phyloP scores from a whole-genome alignment of 2,888 invertebrate genomes.

The Sminthurides aquaticus region DNA sequence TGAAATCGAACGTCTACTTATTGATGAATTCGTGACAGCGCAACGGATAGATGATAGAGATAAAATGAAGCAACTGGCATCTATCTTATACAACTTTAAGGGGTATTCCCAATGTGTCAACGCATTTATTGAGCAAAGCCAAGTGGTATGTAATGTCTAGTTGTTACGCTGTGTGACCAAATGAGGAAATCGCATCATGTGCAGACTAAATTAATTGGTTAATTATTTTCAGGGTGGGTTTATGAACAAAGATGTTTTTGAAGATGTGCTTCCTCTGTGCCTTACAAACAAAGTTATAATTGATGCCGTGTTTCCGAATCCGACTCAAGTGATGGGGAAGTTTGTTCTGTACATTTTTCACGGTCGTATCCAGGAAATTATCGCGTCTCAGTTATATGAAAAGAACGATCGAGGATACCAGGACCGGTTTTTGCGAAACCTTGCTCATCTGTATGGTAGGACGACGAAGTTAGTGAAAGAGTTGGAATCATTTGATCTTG shows the following conservation, averaged over 20 bases:
- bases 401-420: conserved; percentile 56
- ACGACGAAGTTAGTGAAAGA: conserved; percentile 68
- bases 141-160: conserved; percentile 78
- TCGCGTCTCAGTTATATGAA: conserved; percentile 71
- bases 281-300: conserved; percentile 75
- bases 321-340: conserved; percentile 95
- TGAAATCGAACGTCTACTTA: conserved; percentile 77
- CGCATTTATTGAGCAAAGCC: conserved; percentile 93
- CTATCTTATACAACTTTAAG: conserved; percentile 88
- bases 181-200: no score
- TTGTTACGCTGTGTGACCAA: no score
- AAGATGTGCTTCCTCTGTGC: conserved; percentile 80
- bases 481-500: conserved; percentile 66
- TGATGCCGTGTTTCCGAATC: conserved; percentile 84
- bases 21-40: conserved; percentile 87
- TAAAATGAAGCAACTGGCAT: conserved; percentile 88
- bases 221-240: conserved; percentile 67
- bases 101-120: conserved; percentile 93
- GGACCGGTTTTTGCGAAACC: conserved; percentile 78
- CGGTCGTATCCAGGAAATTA: conserved; percentile 61
- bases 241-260: conserved; percentile 80
- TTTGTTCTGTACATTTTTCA: conserved; percentile 94
- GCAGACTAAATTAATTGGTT: conserved; percentile 13
- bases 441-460: conserved; percentile 82
- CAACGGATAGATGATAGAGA: conserved; percentile 75